Conservation (phyloP, 2,888 invertebrate species). For the Leuctra nigra region DNA sequence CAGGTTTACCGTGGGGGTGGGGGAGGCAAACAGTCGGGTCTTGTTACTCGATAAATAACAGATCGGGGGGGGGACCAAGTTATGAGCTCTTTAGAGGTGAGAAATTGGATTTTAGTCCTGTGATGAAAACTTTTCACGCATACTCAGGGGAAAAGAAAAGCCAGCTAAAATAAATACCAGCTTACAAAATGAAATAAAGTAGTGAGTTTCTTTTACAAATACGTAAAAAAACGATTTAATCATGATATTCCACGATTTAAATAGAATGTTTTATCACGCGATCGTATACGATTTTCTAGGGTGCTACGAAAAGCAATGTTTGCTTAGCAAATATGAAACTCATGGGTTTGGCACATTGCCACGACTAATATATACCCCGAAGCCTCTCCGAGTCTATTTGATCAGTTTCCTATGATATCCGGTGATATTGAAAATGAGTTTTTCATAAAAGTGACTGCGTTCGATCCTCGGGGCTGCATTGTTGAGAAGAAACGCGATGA, state of each 20-base stretch:
- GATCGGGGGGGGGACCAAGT: conserved; percentile 25
- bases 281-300: not conserved
- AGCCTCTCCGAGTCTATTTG: conserved; percentile 3
- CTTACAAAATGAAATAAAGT: not conserved
- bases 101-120: conserved; percentile 26
- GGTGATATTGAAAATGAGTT: conserved; percentile 9
- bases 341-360: conserved; percentile 22
- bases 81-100: conserved; percentile 29
- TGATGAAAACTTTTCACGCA: not conserved
- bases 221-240: not conserved
- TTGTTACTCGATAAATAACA: conserved; percentile 28
- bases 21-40: conserved; percentile 26
- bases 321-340: conserved; percentile 28
- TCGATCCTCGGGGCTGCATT: too few relatives aligned
- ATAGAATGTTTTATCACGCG: not conserved
- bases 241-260: too few relatives aligned
- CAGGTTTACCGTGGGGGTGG: not conserved
- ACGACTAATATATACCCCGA: conserved; percentile 22
- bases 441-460: too few relatives aligned
- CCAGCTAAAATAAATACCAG: not conserved
- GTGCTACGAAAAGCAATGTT: conserved; percentile 18
- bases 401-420: conserved; percentile 9
- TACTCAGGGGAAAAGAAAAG: not conserved
- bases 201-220: not conserved
- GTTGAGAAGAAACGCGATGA: too few relatives aligned